Percentiles rank a stretch among this genome's conserved stretches.
Evolutionary conservation across 2,888 invertebrate species (phyloP).

Genomic region (Dexiosoma caninum): DNA sequence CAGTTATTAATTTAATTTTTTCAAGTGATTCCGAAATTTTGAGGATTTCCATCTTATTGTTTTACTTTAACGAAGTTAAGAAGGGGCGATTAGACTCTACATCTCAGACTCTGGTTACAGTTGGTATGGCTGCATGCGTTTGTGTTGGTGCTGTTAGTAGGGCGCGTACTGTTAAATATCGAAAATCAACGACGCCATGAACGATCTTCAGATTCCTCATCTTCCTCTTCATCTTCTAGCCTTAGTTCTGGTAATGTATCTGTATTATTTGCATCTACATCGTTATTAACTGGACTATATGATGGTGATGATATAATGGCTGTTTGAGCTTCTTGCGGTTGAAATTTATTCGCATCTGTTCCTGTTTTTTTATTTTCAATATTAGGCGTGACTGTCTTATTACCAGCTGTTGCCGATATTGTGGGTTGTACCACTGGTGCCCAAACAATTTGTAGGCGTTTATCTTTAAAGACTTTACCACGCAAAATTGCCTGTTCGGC

Average conservation of each 20-base stretch:
- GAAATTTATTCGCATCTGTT: constrained; percentile 63
- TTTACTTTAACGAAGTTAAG: constrained; percentile 11
- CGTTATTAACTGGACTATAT: constrained; percentile 65
- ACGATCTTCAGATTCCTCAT: constrained; percentile 90
- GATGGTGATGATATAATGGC: constrained; percentile 29
- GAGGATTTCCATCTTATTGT: not conserved
- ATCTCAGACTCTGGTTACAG: constrained; percentile 63
- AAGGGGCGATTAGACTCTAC: constrained; percentile 59
- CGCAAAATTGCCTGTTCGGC: constrained; percentile 78
- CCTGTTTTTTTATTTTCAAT: constrained; percentile 68
- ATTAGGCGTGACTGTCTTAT: constrained; percentile 62
- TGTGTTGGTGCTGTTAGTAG: constrained; percentile 40
- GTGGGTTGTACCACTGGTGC: constrained; percentile 71
- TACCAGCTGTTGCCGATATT: constrained; percentile 53
- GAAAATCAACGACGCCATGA: constrained; percentile 92
- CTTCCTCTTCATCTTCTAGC: constrained; percentile 90
- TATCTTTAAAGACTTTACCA: constrained; percentile 83
- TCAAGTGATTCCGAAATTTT: constrained; percentile 41
- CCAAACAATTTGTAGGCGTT: constrained; percentile 82
- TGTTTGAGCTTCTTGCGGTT: constrained; percentile 36
- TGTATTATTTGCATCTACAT: constrained; percentile 72
- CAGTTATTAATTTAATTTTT: constrained; percentile 44
- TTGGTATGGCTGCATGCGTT: constrained; percentile 57
- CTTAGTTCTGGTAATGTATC: constrained; percentile 82
- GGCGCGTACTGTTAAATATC: constrained; percentile 49